phyloP scores from a whole-genome alignment of 2,113 vertebrate species.

The Cinclus mexicanus region DNA sequence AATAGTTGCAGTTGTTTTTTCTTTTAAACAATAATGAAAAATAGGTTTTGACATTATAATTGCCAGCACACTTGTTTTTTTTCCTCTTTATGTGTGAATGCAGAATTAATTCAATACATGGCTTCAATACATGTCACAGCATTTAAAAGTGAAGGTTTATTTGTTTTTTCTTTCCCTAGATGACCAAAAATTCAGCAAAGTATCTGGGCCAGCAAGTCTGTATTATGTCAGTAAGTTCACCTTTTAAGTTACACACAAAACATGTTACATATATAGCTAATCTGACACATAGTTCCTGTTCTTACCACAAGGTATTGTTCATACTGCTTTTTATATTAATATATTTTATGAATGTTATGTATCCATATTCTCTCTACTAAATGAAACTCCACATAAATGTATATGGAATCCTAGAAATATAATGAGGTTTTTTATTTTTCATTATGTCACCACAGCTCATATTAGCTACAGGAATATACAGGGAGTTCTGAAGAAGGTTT shows the following conservation, averaged over 20 bases:
- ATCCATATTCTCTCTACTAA: neutral
- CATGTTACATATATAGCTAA: neutral
- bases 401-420: neutral
- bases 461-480: neutral
- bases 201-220: neutral
- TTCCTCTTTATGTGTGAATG: neutral
- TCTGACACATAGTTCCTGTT: neutral
- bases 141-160: neutral
- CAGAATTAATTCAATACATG: neutral
- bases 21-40: neutral
- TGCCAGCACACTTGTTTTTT: neutral
- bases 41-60: neutral
- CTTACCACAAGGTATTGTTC: neutral
- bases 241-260: neutral
- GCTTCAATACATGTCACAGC: neutral
- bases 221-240: neutral
- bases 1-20: neutral
- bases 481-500: neutral
- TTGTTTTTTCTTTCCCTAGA: rapidly evolving
- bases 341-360: neutral
- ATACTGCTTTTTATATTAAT: neutral
- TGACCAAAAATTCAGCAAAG: neutral
- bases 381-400: neutral
- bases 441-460: neutral
- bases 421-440: neutral